phyloP scores from a whole-genome alignment of 92 coral and sea anemone genomes.

The Palythoa caribaeorum region DNA sequence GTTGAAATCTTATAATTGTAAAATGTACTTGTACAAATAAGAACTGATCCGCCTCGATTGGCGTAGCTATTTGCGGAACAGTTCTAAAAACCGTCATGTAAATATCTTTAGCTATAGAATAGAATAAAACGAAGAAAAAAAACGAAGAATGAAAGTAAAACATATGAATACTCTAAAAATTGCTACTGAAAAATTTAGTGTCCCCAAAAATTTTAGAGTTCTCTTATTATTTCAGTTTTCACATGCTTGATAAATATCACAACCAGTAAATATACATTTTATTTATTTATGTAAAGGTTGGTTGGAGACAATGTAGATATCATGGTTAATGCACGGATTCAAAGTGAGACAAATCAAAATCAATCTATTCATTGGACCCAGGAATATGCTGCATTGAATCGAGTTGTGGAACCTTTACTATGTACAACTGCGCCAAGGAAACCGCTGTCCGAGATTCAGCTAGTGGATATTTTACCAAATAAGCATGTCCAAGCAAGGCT shows the following conservation, averaged over 20 bases:
- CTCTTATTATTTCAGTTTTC: neutral
- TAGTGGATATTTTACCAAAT: slow-evolving; percentile 63
- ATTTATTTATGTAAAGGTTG: slow-evolving; percentile 34
- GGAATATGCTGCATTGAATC: slow-evolving; percentile 67
- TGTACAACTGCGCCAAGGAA: slow-evolving; percentile 44
- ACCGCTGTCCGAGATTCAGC: slow-evolving; percentile 55
- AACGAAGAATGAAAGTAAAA: too few species aligned
- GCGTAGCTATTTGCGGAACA: too few species aligned
- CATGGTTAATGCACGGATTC: slow-evolving; percentile 54
- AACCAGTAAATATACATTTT: neutral
- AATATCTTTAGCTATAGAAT: too few species aligned
- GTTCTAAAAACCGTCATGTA: too few species aligned
- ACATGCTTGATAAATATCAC: slow-evolving; percentile 10
- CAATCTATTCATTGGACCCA: slow-evolving; percentile 83
- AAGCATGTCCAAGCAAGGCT: slow-evolving; percentile 53
- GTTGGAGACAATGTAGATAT: slow-evolving; percentile 70
- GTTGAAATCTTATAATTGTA: too few species aligned
- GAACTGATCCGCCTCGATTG: too few species aligned
- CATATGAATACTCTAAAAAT: too few species aligned
- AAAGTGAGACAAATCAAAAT: slow-evolving; percentile 49
- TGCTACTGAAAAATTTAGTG: too few species aligned
- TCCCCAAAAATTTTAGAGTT: too few species aligned
- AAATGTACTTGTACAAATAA: too few species aligned
- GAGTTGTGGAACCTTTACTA: slow-evolving; percentile 54
- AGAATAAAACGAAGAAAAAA: too few species aligned